phyloP scores from a whole-genome alignment of 2,797 vertebrate genomes.

The Dipus sagitta region DNA sequence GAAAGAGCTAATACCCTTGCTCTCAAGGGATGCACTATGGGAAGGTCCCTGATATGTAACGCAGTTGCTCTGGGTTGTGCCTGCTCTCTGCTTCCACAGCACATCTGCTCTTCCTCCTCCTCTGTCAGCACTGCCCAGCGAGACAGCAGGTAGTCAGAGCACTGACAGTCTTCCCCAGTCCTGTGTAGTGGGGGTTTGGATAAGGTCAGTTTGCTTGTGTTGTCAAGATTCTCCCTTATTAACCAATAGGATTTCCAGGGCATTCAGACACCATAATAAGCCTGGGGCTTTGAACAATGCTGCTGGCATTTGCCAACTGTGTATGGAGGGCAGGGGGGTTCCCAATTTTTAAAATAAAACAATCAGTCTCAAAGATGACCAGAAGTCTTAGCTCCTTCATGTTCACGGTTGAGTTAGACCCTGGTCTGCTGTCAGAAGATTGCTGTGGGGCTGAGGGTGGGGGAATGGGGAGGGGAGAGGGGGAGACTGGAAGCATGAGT shows the following conservation, averaged over 20 bases:
- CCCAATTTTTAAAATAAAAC: not conserved
- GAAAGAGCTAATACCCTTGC: no score
- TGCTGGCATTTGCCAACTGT: not conserved
- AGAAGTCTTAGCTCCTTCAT: not conserved
- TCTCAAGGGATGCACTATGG: no score
- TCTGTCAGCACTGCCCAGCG: not conserved
- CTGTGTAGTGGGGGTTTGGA: not conserved
- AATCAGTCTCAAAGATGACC: not conserved
- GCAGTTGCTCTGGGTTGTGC: not conserved
- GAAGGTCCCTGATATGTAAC: no score
- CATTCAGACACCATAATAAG: not conserved
- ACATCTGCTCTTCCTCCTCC: not conserved
- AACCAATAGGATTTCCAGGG: not conserved
- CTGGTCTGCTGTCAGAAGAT: not conserved
- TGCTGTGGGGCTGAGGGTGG: not conserved
- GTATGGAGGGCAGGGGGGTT: not conserved
- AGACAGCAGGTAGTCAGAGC: not conserved
- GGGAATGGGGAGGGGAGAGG: no score
- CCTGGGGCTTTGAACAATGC: not conserved
- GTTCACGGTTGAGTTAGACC: not conserved
- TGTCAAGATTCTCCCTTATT: not conserved
- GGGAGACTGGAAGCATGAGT: not conserved
- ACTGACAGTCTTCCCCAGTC: not conserved
- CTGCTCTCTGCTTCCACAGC: not conserved
- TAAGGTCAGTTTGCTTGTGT: not conserved